Conservation (phyloP, 1,140 invertebrate species). For the Berghia stephanieae region DNA sequence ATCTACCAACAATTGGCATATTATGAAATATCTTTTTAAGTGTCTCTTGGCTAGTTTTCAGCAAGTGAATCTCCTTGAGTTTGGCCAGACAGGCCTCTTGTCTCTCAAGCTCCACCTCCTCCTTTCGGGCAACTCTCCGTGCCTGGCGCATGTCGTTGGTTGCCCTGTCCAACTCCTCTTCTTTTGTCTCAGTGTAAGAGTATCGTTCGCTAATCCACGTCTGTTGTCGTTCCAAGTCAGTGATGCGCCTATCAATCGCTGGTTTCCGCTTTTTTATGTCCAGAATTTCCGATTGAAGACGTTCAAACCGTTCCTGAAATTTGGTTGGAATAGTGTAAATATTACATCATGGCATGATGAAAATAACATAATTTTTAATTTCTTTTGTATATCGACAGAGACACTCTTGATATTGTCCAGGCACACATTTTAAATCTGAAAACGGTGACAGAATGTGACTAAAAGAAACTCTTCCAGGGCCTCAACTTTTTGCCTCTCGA, state of each 20-base stretch:
- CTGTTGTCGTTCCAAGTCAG: constrained; percentile 41
- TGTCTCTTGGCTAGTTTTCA: constrained; percentile 46
- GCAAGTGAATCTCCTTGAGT: constrained; percentile 47
- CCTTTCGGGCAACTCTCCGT: constrained; percentile 34
- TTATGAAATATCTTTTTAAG: constrained; percentile 56
- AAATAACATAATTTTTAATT: too few species aligned
- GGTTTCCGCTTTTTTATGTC: constrained; percentile 37
- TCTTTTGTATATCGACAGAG: too few species aligned
- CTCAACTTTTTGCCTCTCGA: too few species aligned
- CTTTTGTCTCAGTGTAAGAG: constrained; percentile 6
- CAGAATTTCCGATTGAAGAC: constrained; percentile 39
- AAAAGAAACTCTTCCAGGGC: neutral
- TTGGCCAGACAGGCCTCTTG: constrained; percentile 37
- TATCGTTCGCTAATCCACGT: constrained; percentile 19
- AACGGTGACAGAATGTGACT: neutral
- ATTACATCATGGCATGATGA: too few species aligned
- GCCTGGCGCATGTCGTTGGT: constrained; percentile 28
- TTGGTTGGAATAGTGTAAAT: neutral
- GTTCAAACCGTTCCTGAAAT: constrained; percentile 35
- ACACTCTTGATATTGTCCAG: too few species aligned
- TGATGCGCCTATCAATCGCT: constrained; percentile 36
- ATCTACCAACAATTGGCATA: constrained; percentile 40
- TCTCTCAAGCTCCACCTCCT: constrained; percentile 46
- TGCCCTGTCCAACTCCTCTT: constrained; percentile 29
- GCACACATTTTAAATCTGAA: too few species aligned